Base-by-base conservation (phyloP, 2,888 invertebrate genomes). In the Elegia similella region DNA sequence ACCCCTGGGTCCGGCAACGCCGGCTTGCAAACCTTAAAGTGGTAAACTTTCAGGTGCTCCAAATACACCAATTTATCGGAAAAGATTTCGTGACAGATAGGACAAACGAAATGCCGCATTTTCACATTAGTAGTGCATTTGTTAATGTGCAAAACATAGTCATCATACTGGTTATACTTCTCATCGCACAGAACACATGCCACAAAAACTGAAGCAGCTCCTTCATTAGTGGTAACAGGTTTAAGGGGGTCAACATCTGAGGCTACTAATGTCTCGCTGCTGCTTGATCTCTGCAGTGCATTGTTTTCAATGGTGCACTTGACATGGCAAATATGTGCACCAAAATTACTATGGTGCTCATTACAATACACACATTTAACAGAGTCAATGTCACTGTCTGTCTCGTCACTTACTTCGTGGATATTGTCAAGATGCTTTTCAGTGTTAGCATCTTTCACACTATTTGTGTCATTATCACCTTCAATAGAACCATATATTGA, bases 301-400 rank as follows among this genome's bases (percentile, higher is more conserved):
- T 89, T 83, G 54, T 84, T 80, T 64, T 90, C 90, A 60, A 90
- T 89, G 34, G 86, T 89, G 59, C 90, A 91, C 52, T 84, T 84
- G 0, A 88, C 85, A 52, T 80, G 80, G 61, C 91, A 91, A 15
- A 76, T 83, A 61, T 91, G 91, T 3, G 76, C 78, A 5, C 88
- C 88, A 42, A 78, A 70, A 57, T 82, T 83, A 58, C 82, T 83
- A 53, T 90, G 84, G 1, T 86, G 80, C 62, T 88, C 76, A 70
- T 80, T 86, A 60, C 91, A 91, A 56, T 84, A 87, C 6, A 84
- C 87, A 78, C 91, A 91, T 68, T 88, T 88, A 1, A 91, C 77
- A 1, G 91, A 91, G 63, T 90, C 89, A 61, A 88, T 81, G 65
- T 91, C 91, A 73, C 89, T 90, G 56, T 91, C 91, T 47, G 91